phyloP scores from a whole-genome alignment of 2,113 vertebrate species.

The Neogobius melanostomus region DNA sequence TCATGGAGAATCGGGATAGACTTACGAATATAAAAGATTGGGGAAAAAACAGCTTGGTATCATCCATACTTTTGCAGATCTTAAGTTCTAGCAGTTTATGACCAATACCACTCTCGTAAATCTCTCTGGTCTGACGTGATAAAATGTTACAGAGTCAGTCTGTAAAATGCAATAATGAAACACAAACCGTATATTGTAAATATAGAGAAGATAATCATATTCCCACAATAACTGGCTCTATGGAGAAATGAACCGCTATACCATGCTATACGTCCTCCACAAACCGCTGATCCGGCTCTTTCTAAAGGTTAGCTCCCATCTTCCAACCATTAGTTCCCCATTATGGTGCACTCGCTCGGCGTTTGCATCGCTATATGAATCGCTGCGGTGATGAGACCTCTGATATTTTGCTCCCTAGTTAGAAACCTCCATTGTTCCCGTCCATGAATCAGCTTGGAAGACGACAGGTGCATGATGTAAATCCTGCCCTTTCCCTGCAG shows the following conservation, averaged over 20 bases:
- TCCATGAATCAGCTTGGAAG: constrained; percentile 11
- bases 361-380: background rate
- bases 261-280: background rate
- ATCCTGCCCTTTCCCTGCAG: constrained; percentile 53
- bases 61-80: too few relatives aligned
- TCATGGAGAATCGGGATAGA: too few relatives aligned
- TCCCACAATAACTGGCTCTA: constrained; percentile 1
- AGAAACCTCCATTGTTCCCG: background rate
- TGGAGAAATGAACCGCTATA: background rate
- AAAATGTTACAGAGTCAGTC: background rate
- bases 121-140: background rate
- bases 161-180: background rate
- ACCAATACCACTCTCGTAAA: background rate
- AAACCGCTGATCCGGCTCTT: constrained; percentile 26
- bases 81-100: background rate
- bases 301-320: constrained; percentile 17
- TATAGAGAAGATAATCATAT: background rate
- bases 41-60: too few relatives aligned
- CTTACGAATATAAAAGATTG: too few relatives aligned
- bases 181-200: background rate
- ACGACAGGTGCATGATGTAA: constrained; percentile 47
- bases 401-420: constrained; percentile 7
- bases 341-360: background rate
- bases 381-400: background rate
- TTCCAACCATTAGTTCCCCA: background rate